phyloP scores from a whole-genome alignment of 2,113 vertebrate species.

The Tupaia chinensis region DNA sequence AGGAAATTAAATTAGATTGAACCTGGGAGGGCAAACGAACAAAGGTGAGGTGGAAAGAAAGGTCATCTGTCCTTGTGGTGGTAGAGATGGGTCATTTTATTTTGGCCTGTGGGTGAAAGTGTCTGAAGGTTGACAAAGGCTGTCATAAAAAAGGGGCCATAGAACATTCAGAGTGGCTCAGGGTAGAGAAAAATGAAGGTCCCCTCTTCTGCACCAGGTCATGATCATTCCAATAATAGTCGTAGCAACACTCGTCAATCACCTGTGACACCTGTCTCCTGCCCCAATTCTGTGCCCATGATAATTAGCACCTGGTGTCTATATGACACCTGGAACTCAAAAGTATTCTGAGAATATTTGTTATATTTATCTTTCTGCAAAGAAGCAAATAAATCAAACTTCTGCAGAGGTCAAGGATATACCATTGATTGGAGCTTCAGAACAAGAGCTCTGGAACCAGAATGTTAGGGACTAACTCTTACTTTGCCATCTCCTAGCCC shows the following conservation, averaged over 20 bases:
- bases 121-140: not conserved
- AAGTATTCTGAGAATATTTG: not conserved
- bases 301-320: not conserved
- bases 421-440: not conserved
- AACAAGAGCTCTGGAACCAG: not conserved
- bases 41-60: constrained; percentile 3
- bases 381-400: not conserved
- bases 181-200: not conserved
- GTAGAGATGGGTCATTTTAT: not conserved
- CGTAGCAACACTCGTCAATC: not conserved
- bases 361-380: not conserved
- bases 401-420: not conserved
- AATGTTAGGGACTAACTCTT: not conserved
- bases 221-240: not conserved
- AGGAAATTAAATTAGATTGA: constrained; percentile 48
- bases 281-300: not conserved
- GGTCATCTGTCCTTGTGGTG: not conserved
- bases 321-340: not conserved
- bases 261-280: not conserved
- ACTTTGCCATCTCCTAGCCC: not conserved
- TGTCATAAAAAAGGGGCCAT: not conserved
- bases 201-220: not conserved
- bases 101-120: not conserved
- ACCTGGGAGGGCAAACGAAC: not conserved
- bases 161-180: not conserved